These are phyloP conservation scores for Cavia porcellus DNA, from an alignment of 2,113 vertebrate species.

Conservation along the genomic window DNA sequence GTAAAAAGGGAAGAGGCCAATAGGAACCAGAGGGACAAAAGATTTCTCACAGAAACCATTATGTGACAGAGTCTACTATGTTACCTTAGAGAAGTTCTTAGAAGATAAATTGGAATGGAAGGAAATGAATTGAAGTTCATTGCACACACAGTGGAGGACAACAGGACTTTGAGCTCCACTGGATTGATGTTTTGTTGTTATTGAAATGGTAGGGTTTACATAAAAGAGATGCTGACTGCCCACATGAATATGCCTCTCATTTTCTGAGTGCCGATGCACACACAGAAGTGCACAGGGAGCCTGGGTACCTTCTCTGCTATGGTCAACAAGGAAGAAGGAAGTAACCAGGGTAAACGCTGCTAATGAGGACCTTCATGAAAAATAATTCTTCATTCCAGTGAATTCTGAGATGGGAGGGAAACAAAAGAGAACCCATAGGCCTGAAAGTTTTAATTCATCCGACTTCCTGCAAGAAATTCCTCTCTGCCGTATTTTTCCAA, in stretches of 20 bases:
- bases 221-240: neutral
- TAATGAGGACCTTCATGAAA: neutral
- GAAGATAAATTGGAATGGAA: constrained; percentile 64
- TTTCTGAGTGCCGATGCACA: neutral
- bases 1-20: constrained; percentile 67
- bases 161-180: neutral
- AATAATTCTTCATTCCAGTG: neutral
- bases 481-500: neutral
- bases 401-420: neutral
- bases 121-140: neutral
- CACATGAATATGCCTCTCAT: neutral
- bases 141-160: neutral
- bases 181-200: neutral
- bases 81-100: constrained; percentile 64
- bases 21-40: constrained; percentile 70
- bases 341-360: neutral
- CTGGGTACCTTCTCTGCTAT: neutral
- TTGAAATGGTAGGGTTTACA: neutral
- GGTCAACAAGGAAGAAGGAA: neutral
- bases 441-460: neutral
- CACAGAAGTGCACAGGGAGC: neutral
- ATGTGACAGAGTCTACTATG: constrained; percentile 44
- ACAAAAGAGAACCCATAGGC: neutral
- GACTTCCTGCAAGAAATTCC: neutral
- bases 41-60: constrained; percentile 18